Evolutionary conservation across 2,797 vertebrate genomes (phyloP), one percentile per base, ranked within the genome.

Genomic region (Staurois parvus): DNA sequence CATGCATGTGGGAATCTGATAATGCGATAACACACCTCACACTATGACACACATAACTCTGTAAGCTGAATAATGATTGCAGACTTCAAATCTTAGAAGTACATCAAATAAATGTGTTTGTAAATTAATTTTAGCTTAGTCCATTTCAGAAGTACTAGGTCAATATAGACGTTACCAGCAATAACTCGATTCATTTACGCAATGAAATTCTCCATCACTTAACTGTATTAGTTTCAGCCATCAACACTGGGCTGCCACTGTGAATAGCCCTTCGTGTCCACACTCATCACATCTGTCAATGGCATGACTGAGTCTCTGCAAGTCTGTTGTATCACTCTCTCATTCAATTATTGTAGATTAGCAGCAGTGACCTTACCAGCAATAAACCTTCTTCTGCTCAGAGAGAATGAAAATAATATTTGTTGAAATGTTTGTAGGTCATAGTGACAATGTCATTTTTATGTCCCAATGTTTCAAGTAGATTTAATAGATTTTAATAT

Each of bases 271-370:
- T 64, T 42, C 15, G 17, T 68, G 64, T 68, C 72, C 4, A 26
- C 37, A 48, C 72, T 28, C 28, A 52, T 34, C 24, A 28, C 9
- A 80, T 28, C 30, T 80, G 76, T 79, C 64, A 79, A 21, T 67
- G 64, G n/a, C 8, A 21, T 7, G 52, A 24, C 21, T 42, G n/a
- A 37, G 30, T n/a, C 4, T 11, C 76, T 56, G 29, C 7, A 15
- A 72, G 40, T 34, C 56, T 26, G 52, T 66, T 78, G 59, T 78
- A 64, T 30, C 28, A 29, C 59, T 26, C 59, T 17, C 9, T 11
- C 30, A 67, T 45, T 48, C 26, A 68, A 28, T 68, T 30, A 48
- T 19, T 79, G 28, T 5, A 79, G 26, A 78, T 66, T 26, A 17
- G 6, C 12, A 6, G 28, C n/a, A 1, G 3, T 52, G 42, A 34